Evolutionary conservation across 2,888 invertebrate genomes (phyloP), one percentile per base, ranked within the genome.

Genomic region (Smittia sp.): DNA sequence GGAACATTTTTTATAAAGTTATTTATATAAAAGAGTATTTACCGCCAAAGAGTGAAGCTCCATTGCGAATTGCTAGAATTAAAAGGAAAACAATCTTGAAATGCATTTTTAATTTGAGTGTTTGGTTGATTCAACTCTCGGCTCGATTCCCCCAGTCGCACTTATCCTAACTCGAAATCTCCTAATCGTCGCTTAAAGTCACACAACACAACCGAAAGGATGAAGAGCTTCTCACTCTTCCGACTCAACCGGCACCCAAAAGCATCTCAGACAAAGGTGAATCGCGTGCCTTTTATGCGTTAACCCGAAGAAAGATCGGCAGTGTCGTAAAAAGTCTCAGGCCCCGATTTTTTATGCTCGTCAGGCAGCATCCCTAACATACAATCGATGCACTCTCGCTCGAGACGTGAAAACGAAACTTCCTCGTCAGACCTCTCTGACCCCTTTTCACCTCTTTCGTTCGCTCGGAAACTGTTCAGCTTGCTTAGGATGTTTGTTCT

Each of bases 351-450:
- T 25, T 27, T 54, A 9, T 38, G 15, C 22, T 27, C 15, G 22
- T 58, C 41, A 27, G 38, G 32, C 73, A 73, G 73, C 73, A 73
- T 73, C 73, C 73, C 73, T 73, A 65, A 73, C 52, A 62, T 39
- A 62, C 58, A 62, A 62, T 73, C 62, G 41, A 73, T 73, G 39
- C 63, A 25, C 46, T 41, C 13, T 46, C 27, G 1, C 7, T 24
- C 13, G 2, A 63, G 25, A 27, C 13, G 13, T 24, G 58, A 54
- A 18, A 54, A 24, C 9, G 58, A 54, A 54, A 58, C 62, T 62
- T 72, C 72, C 62, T 62, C 38, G 13, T 27, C 27, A 72, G 62
- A 63, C 46, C 65, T 65, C 65, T 65, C 65, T 52, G 63, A 63
- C 63, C 73, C 73, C 73, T 46, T 73, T 72, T 73, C 63, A 39